These are phyloP conservation scores for Lutjanus campechanus DNA, from an alignment of 2,797 vertebrate species.

Conservation along the genomic window DNA sequence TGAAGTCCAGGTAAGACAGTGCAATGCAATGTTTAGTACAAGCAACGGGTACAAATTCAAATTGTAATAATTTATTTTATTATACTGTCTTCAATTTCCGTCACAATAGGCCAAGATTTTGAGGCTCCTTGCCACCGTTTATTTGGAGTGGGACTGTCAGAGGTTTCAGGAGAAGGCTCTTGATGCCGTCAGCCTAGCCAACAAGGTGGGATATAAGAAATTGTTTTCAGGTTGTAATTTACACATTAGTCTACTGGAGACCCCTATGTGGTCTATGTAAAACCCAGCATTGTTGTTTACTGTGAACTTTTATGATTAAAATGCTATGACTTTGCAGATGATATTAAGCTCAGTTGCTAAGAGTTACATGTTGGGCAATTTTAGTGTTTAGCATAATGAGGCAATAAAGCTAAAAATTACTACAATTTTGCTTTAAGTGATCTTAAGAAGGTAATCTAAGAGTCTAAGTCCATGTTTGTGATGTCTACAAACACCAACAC, in stretches of 20 bases:
- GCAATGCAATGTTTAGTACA: background rate
- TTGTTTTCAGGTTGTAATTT: slow-evolving; percentile 19
- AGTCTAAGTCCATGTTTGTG: no score
- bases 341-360: no score
- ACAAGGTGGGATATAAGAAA: slow-evolving; percentile 86
- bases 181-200: slow-evolving; percentile 88
- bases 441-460: no score
- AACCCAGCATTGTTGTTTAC: no score
- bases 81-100: slow-evolving; percentile 5
- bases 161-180: slow-evolving; percentile 89
- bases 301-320: no score
- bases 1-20: slow-evolving; percentile 88
- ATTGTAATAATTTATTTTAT: background rate
- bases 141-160: slow-evolving; percentile 89
- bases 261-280: no score
- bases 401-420: no score
- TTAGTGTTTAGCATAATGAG: no score
- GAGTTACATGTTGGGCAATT: no score
- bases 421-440: no score
- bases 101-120: slow-evolving; percentile 90
- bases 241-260: background rate
- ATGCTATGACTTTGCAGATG: no score
- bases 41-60: background rate
- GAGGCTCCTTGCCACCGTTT: slow-evolving; percentile 90
- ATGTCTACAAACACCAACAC: no score